These are phyloP conservation scores for Proisotoma minuta DNA, from an alignment of 2,888 invertebrate genomes.

Conservation along the genomic window DNA sequence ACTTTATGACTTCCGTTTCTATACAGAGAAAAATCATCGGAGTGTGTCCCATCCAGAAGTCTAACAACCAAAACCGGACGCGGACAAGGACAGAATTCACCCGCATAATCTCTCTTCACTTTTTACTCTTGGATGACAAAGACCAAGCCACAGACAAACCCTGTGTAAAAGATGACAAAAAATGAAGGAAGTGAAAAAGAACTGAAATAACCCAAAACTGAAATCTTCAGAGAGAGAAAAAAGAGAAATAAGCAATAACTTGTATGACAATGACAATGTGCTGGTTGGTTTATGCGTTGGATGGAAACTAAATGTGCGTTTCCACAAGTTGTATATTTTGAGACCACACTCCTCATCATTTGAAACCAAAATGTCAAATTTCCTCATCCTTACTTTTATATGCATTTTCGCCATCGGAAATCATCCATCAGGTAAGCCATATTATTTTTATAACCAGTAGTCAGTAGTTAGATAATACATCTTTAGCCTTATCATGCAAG, in stretches of 20 bases:
- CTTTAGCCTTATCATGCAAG: too few species aligned
- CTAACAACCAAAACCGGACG: too few species aligned
- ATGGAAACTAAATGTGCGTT: not conserved
- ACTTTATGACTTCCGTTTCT: slow-evolving; percentile 48
- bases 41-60: not conserved
- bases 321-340: too few species aligned
- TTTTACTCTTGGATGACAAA: not conserved
- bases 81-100: not conserved
- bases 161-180: slow-evolving; percentile 5
- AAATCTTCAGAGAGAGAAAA: not conserved
- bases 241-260: not conserved
- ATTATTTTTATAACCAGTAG: too few species aligned
- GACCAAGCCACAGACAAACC: not conserved
- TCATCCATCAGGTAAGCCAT: slow-evolving; percentile 47
- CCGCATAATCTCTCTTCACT: slow-evolving; percentile 10
- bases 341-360: too few species aligned
- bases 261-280: not conserved
- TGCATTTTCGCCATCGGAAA: slow-evolving; percentile 45
- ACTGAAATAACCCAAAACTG: not conserved
- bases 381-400: slow-evolving; percentile 42
- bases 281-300: not conserved
- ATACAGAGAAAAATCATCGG: not conserved
- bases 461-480: too few species aligned
- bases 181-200: not conserved
- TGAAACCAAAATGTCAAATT: slow-evolving; percentile 40